Evolutionary conservation across 1,140 invertebrate species (phyloP), one percentile per base, ranked within the genome.

Genomic region (Drosophila cardini): DNA sequence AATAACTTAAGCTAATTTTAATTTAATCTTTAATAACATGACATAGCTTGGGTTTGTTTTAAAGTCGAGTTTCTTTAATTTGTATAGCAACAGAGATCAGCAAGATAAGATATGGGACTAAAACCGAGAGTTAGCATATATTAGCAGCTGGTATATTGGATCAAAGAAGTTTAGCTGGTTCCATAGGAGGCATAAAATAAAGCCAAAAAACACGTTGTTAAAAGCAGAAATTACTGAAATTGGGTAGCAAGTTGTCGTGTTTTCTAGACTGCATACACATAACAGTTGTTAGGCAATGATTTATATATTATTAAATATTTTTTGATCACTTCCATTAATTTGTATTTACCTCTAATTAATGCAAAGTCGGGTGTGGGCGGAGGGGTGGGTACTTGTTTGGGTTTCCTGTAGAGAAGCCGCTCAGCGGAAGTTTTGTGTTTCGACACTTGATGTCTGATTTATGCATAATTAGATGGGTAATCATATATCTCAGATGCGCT

Each of bases 401-500:
- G 83, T 83, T 86, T 86, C 83, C 83, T 87, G 83, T 82, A 62
- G 55, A 78, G 45, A 13, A 26, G 34, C 6, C 48, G 48, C 15
- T 84, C 73, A 69, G 64, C 82, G 82, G 82, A 86, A 86, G 83
- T 78, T 65, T 82, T 69, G 53, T 76, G 72, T 70, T 86, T 72
- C 63, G 83, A 78, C 81, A 87, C 76, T 87, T 76, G 78, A 85
- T 21, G 67, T 78, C 60, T 55, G 64, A 38, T 56, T 32, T 50
- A 50, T 83, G 82, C 80, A 87, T 87, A 87, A 87, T 87, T 87
- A 86, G 83, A 86, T 71, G 50, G 65, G 71, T 80, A 81, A 76
- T 72, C 62, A 63, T 67, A 76, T 64, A 62, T 76, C 52, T 46
- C 11, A 60, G 10, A 32, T 69, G 48, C 36, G 56, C 63, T 64